Evolutionary conservation across 2,113 vertebrate species (phyloP), one percentile per base, ranked within the genome.

Genomic region (Struthio camelus): DNA sequence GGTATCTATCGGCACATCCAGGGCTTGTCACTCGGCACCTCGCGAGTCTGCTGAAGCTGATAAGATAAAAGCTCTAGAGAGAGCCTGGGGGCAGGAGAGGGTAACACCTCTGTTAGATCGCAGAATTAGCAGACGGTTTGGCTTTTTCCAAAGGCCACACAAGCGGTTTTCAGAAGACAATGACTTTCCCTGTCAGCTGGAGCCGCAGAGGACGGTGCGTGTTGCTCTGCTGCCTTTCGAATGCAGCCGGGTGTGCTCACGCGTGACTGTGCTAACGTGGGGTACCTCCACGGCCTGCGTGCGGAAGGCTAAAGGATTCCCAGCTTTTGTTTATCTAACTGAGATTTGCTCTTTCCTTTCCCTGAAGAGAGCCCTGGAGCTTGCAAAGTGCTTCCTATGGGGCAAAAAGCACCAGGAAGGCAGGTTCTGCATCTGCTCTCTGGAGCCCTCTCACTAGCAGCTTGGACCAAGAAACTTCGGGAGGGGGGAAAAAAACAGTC

Each of bases 251-350:
- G 24, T 5, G 46, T 9, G 36, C n/a, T 19, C 32, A 7, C 5
- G 0, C 61, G 40, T 14, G 18, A 18, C 16, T 9, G 24, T 3
- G 28, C 54, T 30, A 4, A 16, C 8, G n/a, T 9, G 1, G 0
- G 44, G 7, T 14, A 12, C 28, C 11, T 4, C 64, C 79, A 62
- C 1, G 1, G 18, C 20, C 36, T 20, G 40, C 10, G 6, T 14
- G 7, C 65, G 36, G 59, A 4, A 42, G 30, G 28, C 50, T 10
- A n/a, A 59, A 53, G 36, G 27, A 40, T 53, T 54, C 67, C 11
- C 65, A 67, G 51, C 4, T 79, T 78, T 10, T 18, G 27, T 11
- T 5, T 3, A 7, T 1, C 28, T 65, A 62, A 19, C 1, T 25
- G 19, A 53, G 50, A 30, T 73, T 71, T 77, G 2, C 32, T 66